Evolutionary conservation across 2,113 vertebrate genomes (phyloP), one percentile per base, ranked within the genome.

Genomic region (Gobius niger): DNA sequence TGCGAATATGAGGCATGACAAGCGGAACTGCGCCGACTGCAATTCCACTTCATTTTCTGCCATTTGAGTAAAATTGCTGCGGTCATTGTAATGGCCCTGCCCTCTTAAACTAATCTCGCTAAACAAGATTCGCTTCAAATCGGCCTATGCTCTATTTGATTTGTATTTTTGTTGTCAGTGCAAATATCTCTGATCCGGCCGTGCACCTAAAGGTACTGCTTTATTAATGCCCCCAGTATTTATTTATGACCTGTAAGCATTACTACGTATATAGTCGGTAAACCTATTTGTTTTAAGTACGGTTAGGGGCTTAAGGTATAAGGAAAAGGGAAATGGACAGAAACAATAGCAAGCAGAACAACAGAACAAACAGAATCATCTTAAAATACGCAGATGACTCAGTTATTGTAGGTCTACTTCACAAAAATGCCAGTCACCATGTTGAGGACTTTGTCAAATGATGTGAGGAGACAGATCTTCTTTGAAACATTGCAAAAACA

Each of bases 11-110:
- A 75, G 70, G 71, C 65, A 34, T 72, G 85, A 82, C 83, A 87
- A 79, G 81, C 47, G 18, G 73, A 80, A 80, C 77, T 83, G 80
- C 86, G 80, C 67, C 72, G 72, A 68, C 74, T 73, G 80, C 75
- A 79, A 1, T 80, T 85, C 65, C 62, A 44, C 69, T 81, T 77
- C 60, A 57, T 73, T 1, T 61, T 75, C 44, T 47, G 76, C 68
- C 70, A 76, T 82, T 78, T 84, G 65, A 81, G 44, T 70, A 67
- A 75, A 82, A 72, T 52, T 78, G 82, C 82, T 74, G 18, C 41
- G 19, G 70, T 75, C 63, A 63, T 46, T 16, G 67, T 76, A 74
- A 42, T 44, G 12, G 51, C 71, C 1, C 64, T 19, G 64, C 40
- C 46, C 67, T 46, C 57, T 62, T 44, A 9, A 49, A 47, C 73